These are phyloP conservation scores for Notothenia rossii DNA, from an alignment of 2,113 vertebrate species.

Conservation along the genomic window DNA sequence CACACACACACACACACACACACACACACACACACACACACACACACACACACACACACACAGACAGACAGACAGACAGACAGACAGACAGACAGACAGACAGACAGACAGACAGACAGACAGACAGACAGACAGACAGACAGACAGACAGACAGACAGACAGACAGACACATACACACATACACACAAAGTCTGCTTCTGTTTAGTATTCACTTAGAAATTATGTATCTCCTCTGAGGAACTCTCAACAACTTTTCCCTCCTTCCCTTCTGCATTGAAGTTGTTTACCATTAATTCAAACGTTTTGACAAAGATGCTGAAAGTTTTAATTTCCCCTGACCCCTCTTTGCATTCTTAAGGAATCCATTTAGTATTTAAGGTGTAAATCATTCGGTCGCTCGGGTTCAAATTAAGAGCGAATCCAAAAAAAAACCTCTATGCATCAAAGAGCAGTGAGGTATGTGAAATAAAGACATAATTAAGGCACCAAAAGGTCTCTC, in stretches of 20 bases:
- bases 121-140: too few species aligned
- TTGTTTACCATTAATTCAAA: neutral
- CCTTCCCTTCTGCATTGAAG: neutral
- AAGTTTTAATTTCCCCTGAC: constrained; percentile 62
- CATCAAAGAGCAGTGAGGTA: constrained; percentile 38
- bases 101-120: too few species aligned
- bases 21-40: constrained; percentile 11
- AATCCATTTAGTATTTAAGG: constrained; percentile 41
- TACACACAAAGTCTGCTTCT: neutral
- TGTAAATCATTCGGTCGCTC: constrained; percentile 28
- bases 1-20: constrained; percentile 12
- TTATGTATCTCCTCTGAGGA: constrained; percentile 36
- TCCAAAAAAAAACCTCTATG: constrained; percentile 15
- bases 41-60: constrained; percentile 10
- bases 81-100: constrained; percentile 4
- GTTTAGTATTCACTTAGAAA: constrained; percentile 32
- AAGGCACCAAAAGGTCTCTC: neutral
- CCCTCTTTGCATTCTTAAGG: constrained; percentile 34
- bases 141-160: too few species aligned
- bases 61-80: neutral
- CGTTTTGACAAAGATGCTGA: neutral
- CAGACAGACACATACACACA: neutral
- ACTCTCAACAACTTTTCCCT: neutral
- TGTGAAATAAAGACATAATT: constrained; percentile 36
- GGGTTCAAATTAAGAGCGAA: constrained; percentile 34